Base-by-base conservation (phyloP, 1,140 invertebrate species). In the Mya arenaria region DNA sequence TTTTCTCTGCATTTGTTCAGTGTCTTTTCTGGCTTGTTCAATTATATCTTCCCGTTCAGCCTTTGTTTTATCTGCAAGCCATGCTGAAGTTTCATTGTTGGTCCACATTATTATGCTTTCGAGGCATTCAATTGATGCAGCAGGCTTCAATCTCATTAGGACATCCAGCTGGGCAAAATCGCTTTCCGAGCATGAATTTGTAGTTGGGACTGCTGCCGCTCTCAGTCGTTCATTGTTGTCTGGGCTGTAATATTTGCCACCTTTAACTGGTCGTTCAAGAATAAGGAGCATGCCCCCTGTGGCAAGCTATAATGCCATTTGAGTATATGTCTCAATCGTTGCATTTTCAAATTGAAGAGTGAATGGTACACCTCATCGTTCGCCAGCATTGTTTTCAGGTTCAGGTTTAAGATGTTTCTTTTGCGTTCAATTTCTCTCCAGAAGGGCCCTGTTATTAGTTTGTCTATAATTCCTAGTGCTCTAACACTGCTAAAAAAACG, bases 371-470 rank as follows among this genome's bases (percentile, higher is more conserved):
- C 34, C 23, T 32, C 13, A 37, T 58, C 48, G n/a, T 37, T 60
- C 13, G 30, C 37, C 19, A 73, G 34, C 19, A 19, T 30, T 23
- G 34, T 32, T 30, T 23, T 1, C 4, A 55, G 44, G 19, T 81
- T 82, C 17, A 82, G 48, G n/a, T 65, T 34, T 8, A 84, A 32
- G 58, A 66, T 66, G 48, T 39, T 63, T 52, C 60, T 48, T n/a
- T 58, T 41, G 13, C 13, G 23, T 37, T 84, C 60, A 44, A 79
- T 60, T 15, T 77, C 60, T 30, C 66, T 56, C 83, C 78, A 84
- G 41, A 84, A 48, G n/a, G 83, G 79, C 39, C 83, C 83, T 48
- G 79, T 84, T 19, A 65, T 65, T 15, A 82, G 39, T 32, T 84
- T 84, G 63, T 84, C 72, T 0, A 75, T 58, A 5, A 84, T 62